phyloP scores from a whole-genome alignment of 2,888 invertebrate species.

The Drosophila silvestris region DNA sequence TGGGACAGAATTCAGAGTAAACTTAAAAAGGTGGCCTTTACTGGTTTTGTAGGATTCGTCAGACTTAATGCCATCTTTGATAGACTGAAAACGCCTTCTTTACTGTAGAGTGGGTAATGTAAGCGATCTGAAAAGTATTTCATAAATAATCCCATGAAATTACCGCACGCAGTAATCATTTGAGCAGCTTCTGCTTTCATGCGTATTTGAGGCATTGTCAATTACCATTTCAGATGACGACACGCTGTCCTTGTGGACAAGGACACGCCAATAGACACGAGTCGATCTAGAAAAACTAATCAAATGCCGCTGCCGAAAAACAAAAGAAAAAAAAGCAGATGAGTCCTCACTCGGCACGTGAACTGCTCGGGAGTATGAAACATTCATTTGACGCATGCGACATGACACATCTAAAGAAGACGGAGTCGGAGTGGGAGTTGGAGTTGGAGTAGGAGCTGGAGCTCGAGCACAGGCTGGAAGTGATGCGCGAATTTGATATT shows the following conservation, averaged over 20 bases:
- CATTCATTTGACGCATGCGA: constrained; percentile 78
- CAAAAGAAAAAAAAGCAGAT: constrained; percentile 51
- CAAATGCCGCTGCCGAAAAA: constrained; percentile 61
- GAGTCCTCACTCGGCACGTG: constrained; percentile 54
- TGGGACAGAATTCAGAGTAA: background rate
- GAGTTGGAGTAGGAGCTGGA: background rate
- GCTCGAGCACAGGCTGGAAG: constrained; percentile 20
- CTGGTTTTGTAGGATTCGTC: background rate
- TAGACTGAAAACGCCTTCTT: background rate
- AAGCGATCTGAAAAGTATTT: constrained; percentile 44
- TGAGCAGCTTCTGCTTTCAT: constrained; percentile 16
- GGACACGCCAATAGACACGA: constrained; percentile 54
- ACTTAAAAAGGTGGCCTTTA: background rate
- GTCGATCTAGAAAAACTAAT: constrained; percentile 74
- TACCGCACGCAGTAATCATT: constrained; percentile 65
- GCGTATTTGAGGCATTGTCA: constrained; percentile 41
- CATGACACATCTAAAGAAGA: constrained; percentile 51
- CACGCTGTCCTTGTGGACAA: constrained; percentile 17
- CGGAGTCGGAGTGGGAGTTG: background rate
- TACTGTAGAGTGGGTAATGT: constrained; percentile 24
- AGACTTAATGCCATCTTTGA: constrained; percentile 1
- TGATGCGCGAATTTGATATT: constrained; percentile 63
- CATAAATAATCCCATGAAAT: constrained; percentile 73
- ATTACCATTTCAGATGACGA: constrained; percentile 38
- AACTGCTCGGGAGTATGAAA: constrained; percentile 64